Evolutionary conservation across 2,797 vertebrate species (phyloP).

Genomic region (Xenops minutus): DNA sequence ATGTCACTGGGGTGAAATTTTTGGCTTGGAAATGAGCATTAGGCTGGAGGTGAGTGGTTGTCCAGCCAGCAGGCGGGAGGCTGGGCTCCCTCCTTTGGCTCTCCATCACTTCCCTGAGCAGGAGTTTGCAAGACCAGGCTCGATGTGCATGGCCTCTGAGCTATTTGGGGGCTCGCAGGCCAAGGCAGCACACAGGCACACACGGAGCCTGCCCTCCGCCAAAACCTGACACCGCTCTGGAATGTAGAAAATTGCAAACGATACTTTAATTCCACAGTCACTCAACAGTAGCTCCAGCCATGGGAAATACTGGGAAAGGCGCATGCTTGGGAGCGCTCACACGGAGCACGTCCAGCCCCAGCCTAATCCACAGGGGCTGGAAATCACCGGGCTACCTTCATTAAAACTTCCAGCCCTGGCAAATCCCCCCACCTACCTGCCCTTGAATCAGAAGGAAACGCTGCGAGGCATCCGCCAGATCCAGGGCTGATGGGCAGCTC

Average conservation of each 20-base stretch:
- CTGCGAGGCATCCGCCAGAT: neutral
- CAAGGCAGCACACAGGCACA: neutral
- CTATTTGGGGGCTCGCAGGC: neutral
- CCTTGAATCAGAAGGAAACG: neutral
- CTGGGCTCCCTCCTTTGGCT: neutral
- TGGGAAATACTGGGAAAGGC: constrained; percentile 35
- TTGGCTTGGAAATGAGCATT: neutral
- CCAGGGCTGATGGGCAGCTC: fast-evolving
- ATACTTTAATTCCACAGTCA: constrained; percentile 59
- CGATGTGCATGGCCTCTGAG: fast-evolving
- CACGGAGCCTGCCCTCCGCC: neutral
- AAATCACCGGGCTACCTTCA: neutral
- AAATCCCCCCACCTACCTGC: neutral
- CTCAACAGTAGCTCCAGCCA: constrained; percentile 22
- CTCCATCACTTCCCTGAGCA: neutral
- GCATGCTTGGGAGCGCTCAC: neutral
- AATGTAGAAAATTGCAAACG: constrained; percentile 35
- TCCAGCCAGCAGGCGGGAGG: neutral
- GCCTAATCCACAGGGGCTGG: neutral
- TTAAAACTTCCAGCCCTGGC: neutral
- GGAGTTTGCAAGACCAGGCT: neutral
- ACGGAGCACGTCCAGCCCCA: neutral
- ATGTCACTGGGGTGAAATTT: neutral
- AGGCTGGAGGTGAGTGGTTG: neutral
- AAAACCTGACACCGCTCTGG: constrained; percentile 20